Conservation (phyloP, 1,140 invertebrate species). For the Atta cephalotes region DNA sequence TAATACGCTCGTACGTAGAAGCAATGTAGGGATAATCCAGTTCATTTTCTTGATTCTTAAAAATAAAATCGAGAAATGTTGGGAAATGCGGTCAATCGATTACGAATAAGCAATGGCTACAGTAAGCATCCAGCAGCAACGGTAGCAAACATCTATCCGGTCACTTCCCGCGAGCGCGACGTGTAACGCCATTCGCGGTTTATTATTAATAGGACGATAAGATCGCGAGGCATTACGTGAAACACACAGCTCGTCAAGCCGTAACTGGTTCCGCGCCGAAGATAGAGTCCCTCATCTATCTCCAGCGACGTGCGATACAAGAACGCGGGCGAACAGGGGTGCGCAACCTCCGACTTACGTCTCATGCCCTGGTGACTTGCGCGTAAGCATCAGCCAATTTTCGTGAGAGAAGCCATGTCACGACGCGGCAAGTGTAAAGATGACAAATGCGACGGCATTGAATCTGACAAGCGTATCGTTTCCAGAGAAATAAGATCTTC, state of each 20-base stretch:
- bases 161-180: conserved; percentile 58
- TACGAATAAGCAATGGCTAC: conserved; percentile 24
- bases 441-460: conserved; percentile 70
- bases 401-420: conserved; percentile 52
- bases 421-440: conserved; percentile 64
- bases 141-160: conserved; percentile 5
- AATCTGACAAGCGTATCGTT: conserved; percentile 21
- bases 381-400: conserved; percentile 24
- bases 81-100: conserved; percentile 13
- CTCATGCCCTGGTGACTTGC: conserved; percentile 5
- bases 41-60: background rate
- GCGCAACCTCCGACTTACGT: conserved; percentile 45
- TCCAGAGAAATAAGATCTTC: background rate
- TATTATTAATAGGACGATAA: conserved; percentile 81
- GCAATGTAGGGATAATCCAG: background rate
- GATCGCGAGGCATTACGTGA: conserved; percentile 77
- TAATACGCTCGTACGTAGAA: background rate
- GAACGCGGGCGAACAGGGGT: conserved; percentile 63
- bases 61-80: background rate
- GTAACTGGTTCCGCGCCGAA: conserved; percentile 76
- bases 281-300: conserved; percentile 77
- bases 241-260: conserved; percentile 77
- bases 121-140: conserved; percentile 4
- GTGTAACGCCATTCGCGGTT: conserved; percentile 74
- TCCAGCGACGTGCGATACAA: conserved; percentile 66